A percentile compares a stretch with the other conserved stretches of the same genome.
phyloP scores from a whole-genome alignment of 2,888 invertebrate species.

The Folsomia manolachei region DNA sequence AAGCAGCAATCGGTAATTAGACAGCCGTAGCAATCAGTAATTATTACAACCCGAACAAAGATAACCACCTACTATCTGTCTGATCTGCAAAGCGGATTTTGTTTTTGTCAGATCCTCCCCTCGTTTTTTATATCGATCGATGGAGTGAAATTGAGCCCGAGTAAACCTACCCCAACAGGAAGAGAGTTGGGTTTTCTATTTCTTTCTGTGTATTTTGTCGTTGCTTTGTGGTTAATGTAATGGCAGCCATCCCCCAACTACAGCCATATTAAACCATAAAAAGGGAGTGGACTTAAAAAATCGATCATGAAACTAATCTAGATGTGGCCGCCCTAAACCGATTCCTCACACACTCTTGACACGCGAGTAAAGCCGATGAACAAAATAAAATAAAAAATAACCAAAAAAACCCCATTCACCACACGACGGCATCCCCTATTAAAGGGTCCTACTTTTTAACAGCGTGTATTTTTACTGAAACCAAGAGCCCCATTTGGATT shows the following conservation, averaged over 20 bases:
- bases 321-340: constrained; percentile 34
- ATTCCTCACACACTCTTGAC: constrained; percentile 44
- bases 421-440: background rate
- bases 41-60: background rate
- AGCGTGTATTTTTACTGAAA: too few species aligned
- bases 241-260: background rate
- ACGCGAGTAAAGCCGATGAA: constrained; percentile 31
- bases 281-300: constrained; percentile 40
- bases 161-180: background rate
- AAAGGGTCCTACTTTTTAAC: too few species aligned
- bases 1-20: too few species aligned
- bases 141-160: background rate
- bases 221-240: background rate
- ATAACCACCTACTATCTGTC: too few species aligned
- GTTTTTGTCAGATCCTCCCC: background rate
- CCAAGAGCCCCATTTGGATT: background rate
- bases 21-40: too few species aligned
- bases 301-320: constrained; percentile 43
- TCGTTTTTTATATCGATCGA: background rate
- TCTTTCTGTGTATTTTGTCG: background rate
- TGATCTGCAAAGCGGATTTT: background rate
- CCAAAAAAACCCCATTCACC: too few species aligned
- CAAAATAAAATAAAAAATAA: constrained; percentile 6
- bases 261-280: constrained; percentile 24
- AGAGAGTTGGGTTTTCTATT: background rate